Evolutionary conservation across 2,797 vertebrate species (phyloP).

Genomic region (Halcyon badia): DNA sequence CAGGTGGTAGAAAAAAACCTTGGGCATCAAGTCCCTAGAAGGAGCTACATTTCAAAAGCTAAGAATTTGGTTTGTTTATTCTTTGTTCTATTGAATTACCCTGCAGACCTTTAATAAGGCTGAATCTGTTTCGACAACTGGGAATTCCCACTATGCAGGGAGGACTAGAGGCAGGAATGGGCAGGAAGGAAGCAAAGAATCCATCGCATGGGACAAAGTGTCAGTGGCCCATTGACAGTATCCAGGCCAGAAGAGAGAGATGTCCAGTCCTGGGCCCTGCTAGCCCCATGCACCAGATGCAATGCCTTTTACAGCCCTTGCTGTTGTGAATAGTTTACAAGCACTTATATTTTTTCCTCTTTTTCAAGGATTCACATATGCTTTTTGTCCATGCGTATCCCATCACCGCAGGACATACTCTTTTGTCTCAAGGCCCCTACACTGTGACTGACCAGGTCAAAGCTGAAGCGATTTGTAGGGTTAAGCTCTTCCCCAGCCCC

Average conservation of each 20-base stretch:
- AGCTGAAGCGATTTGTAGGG: background rate
- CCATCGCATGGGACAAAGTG: background rate
- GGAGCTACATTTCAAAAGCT: conserved; percentile 6
- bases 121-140: background rate
- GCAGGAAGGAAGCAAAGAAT: background rate
- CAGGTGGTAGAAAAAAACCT: background rate
- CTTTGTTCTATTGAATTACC: background rate
- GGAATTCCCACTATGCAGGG: background rate
- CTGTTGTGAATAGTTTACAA: background rate
- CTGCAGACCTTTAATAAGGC: background rate
- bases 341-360: background rate
- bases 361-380: background rate
- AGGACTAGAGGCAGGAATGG: background rate
- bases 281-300: background rate
- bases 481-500: background rate
- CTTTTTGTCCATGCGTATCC: background rate
- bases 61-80: background rate
- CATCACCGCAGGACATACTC: background rate
- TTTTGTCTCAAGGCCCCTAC: background rate
- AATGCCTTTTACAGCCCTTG: background rate
- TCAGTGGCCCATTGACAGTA: background rate
- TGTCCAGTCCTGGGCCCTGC: background rate
- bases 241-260: background rate
- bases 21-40: background rate
- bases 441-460: background rate